Evolutionary conservation across 2,797 vertebrate species (phyloP).

Genomic region (Xenops minutus): DNA sequence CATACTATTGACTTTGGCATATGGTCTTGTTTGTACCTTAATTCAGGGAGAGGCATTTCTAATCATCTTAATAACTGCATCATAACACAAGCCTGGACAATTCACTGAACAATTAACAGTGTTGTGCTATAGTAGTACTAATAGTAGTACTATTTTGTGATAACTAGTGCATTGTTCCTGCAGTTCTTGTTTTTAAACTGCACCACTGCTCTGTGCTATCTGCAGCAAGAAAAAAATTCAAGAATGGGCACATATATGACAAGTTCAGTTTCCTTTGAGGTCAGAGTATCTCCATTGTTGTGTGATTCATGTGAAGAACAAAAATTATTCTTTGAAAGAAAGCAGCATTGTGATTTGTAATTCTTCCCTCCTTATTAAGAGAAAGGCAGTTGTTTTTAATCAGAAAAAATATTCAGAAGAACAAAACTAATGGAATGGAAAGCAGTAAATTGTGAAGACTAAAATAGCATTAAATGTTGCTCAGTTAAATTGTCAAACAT

Average conservation of each 20-base stretch:
- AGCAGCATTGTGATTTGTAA: not conserved
- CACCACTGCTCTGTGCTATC: not conserved
- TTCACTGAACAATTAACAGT: not conserved
- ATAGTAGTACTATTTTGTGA: not conserved
- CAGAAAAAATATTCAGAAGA: not conserved
- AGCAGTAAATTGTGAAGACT: not conserved
- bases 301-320: not conserved
- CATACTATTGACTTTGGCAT: no score
- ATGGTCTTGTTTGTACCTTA: no score
- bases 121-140: not conserved
- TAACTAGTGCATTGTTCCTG: not conserved
- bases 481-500: not conserved
- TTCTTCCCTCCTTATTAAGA: not conserved
- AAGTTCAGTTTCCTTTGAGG: not conserved
- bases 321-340: not conserved
- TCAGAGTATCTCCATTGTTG: not conserved
- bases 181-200: not conserved
- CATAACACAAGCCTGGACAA: not conserved
- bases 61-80: no score
- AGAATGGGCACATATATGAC: rapidly evolving
- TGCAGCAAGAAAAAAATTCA: not conserved
- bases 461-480: not conserved
- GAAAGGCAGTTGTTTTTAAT: not conserved
- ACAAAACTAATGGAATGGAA: not conserved
- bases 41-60: no score